Conservation (phyloP, 2,113 vertebrate genomes). For the Cebidichthys violaceus region DNA sequence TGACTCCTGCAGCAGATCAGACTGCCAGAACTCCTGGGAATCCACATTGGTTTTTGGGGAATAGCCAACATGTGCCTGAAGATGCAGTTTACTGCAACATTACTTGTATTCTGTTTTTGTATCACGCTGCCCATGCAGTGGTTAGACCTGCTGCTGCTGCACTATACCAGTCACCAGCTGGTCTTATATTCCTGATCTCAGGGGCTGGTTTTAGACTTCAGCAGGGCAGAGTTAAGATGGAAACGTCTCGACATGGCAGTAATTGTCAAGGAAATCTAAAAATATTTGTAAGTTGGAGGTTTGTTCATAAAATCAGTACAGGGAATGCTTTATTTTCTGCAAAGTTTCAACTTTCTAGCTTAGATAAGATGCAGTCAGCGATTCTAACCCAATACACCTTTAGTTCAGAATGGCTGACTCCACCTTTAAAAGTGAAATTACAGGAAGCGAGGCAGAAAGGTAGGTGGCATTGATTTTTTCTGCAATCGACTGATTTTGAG, state of each 20-base stretch:
- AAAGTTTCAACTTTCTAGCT: neutral
- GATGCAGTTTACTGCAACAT: conserved; percentile 58
- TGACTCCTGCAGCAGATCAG: conserved; percentile 39
- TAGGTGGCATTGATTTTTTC: neutral
- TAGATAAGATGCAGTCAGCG: neutral
- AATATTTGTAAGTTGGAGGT: neutral
- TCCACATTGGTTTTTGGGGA: conserved; percentile 43
- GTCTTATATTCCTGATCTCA: neutral
- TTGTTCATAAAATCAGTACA: neutral
- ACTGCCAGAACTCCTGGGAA: conserved; percentile 50
- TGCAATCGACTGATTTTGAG: neutral
- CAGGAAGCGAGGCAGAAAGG: neutral
- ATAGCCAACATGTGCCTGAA: conserved; percentile 53
- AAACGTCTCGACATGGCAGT: neutral
- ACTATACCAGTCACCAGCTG: neutral
- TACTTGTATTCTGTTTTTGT: conserved; percentile 42
- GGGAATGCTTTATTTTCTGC: neutral
- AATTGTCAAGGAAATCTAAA: neutral
- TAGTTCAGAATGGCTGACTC: neutral
- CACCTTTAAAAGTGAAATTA: neutral
- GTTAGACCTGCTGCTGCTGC: neutral
- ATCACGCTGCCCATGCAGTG: neutral
- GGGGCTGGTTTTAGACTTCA: neutral
- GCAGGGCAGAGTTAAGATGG: neutral
- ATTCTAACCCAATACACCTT: neutral